phyloP scores from a whole-genome alignment of 2,113 vertebrate species.

The Lagopus muta region DNA sequence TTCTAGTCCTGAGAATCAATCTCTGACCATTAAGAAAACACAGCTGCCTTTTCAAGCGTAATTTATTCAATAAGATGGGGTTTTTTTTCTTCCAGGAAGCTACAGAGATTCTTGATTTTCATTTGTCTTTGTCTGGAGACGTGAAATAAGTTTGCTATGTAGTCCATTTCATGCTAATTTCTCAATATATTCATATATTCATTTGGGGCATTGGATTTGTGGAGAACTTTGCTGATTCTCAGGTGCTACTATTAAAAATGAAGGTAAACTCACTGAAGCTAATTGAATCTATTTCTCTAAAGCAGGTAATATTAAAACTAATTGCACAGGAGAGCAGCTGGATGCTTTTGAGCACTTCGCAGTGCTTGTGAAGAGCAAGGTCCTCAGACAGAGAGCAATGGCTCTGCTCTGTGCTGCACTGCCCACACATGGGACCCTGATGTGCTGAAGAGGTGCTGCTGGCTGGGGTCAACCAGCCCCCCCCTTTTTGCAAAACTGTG shows the following conservation, averaged over 20 bases:
- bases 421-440: background rate
- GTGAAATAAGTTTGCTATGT: slow-evolving; percentile 27
- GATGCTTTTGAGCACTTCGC: background rate
- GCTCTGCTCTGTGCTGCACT: background rate
- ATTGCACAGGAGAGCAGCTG: background rate
- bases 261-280: slow-evolving; percentile 15
- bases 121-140: slow-evolving; percentile 52
- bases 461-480: background rate
- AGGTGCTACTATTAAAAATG: slow-evolving; percentile 25
- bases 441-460: background rate
- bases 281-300: slow-evolving; percentile 13
- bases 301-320: slow-evolving; percentile 24
- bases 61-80: slow-evolving; percentile 55
- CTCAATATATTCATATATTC: slow-evolving; percentile 23
- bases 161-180: slow-evolving; percentile 40
- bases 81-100: background rate
- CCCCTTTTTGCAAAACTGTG: background rate
- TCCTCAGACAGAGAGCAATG: background rate
- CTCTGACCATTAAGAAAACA: slow-evolving; percentile 51
- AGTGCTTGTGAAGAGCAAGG: background rate
- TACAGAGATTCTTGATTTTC: slow-evolving; percentile 58
- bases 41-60: slow-evolving; percentile 41
- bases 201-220: slow-evolving; percentile 7
- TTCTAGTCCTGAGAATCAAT: slow-evolving; percentile 47
- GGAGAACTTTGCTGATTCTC: slow-evolving; percentile 1